These are phyloP conservation scores for Augiades crinisus DNA, from an alignment of 2,888 invertebrate species.

Conservation along the genomic window DNA sequence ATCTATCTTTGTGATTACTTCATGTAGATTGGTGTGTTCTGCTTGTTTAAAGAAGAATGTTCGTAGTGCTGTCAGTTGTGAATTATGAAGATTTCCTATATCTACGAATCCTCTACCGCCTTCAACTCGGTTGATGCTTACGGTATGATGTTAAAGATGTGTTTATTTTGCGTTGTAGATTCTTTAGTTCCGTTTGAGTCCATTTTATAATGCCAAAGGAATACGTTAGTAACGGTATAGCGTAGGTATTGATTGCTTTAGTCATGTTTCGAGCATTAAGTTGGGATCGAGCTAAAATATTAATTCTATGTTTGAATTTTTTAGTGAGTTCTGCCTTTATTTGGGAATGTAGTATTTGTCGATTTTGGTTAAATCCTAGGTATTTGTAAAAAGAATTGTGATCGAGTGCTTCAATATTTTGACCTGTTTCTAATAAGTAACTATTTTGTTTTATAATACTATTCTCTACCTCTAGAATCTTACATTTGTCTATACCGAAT, in stretches of 20 bases:
- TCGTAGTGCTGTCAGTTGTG: not conserved
- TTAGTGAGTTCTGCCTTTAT: no score
- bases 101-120: not conserved
- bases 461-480: no score
- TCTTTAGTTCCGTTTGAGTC: constrained; percentile 3
- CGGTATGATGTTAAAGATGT: constrained; percentile 5
- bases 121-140: constrained; percentile 16
- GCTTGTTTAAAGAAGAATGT: not conserved
- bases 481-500: no score
- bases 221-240: not conserved
- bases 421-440: no score
- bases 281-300: no score
- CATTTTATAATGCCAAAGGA: not conserved
- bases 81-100: not conserved
- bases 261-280: not conserved
- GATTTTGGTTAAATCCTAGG: no score
- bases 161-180: constrained; percentile 11
- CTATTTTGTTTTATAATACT: no score
- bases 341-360: no score
- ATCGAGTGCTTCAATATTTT: no score
- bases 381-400: no score
- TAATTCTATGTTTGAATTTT: no score
- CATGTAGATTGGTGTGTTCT: not conserved
- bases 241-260: constrained; percentile 12
- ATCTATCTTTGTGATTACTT: not conserved